A percentile compares a stretch with the other conserved stretches of the same genome.
Conservation (phyloP, 1,140 invertebrate species). For the Halyomorpha halys region DNA sequence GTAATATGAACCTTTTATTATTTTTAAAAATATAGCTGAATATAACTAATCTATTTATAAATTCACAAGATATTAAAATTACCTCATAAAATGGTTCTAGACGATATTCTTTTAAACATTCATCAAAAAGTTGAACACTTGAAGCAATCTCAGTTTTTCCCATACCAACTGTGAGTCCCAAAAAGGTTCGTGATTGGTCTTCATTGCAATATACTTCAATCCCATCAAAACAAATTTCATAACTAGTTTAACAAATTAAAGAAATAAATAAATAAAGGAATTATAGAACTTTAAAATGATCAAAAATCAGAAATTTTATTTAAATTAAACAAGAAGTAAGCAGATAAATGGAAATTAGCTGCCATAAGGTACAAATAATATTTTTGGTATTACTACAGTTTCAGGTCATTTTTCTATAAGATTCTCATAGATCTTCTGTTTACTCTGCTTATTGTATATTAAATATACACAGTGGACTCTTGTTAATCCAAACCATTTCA, state of each 20-base stretch:
- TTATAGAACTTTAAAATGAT: too few species aligned
- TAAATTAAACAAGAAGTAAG: too few species aligned
- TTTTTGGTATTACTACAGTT: too few species aligned
- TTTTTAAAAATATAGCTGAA: background rate
- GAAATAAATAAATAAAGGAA: background rate
- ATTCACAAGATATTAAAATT: background rate
- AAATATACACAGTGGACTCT: too few species aligned
- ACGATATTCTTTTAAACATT: slow-evolving; percentile 51
- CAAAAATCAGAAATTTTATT: too few species aligned
- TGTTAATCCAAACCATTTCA: too few species aligned
- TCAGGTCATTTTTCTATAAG: too few species aligned
- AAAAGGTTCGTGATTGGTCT: slow-evolving; percentile 60
- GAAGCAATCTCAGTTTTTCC: slow-evolving; percentile 41
- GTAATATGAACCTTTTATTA: too few species aligned
- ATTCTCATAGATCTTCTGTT: too few species aligned
- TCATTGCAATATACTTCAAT: slow-evolving; percentile 61
- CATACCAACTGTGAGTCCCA: slow-evolving; percentile 48
- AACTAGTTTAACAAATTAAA: slow-evolving; percentile 39
- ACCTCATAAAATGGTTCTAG: slow-evolving; percentile 49
- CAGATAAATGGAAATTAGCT: too few species aligned
- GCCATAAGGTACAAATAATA: too few species aligned
- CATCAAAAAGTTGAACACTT: slow-evolving; percentile 46
- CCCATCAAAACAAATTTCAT: slow-evolving; percentile 46
- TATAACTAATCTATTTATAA: background rate
- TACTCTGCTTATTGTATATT: too few species aligned